Conservation (phyloP, 2,113 vertebrate species). For the Maccullochella peelii region DNA sequence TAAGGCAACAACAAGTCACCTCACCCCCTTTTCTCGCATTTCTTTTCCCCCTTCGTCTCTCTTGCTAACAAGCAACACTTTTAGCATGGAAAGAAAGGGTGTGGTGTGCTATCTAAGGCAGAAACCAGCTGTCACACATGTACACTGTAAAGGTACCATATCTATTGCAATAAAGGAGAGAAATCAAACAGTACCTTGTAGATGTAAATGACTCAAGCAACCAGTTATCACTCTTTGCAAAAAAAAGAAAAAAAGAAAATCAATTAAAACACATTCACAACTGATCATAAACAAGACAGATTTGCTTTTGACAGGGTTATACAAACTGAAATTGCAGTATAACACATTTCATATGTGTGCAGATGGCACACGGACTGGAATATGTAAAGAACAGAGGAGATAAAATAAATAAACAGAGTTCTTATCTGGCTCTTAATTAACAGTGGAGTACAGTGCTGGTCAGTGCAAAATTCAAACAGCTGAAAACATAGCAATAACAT, state of each 20-base stretch:
- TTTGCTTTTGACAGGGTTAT: slow-evolving; percentile 15
- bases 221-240: slow-evolving; percentile 1
- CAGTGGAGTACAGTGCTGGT: background rate
- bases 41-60: background rate
- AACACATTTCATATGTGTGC: background rate
- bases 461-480: background rate
- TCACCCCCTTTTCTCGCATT: background rate
- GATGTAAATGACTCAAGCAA: slow-evolving; percentile 5
- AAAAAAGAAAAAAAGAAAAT: background rate
- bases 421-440: slow-evolving; percentile 4
- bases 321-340: background rate
- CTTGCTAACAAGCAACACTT: background rate
- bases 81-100: background rate
- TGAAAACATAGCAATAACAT: background rate
- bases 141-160: slow-evolving; percentile 1
- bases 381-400: background rate
- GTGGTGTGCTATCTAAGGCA: background rate
- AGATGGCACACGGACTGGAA: background rate
- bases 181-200: background rate
- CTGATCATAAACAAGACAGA: background rate
- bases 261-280: background rate
- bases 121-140: background rate
- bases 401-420: background rate
- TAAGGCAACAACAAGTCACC: slow-evolving; percentile 36
- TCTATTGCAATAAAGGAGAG: slow-evolving; percentile 4